These are phyloP conservation scores for Platorchestia sp. DNA, from an alignment of 1,140 invertebrate genomes.

Conservation along the genomic window DNA sequence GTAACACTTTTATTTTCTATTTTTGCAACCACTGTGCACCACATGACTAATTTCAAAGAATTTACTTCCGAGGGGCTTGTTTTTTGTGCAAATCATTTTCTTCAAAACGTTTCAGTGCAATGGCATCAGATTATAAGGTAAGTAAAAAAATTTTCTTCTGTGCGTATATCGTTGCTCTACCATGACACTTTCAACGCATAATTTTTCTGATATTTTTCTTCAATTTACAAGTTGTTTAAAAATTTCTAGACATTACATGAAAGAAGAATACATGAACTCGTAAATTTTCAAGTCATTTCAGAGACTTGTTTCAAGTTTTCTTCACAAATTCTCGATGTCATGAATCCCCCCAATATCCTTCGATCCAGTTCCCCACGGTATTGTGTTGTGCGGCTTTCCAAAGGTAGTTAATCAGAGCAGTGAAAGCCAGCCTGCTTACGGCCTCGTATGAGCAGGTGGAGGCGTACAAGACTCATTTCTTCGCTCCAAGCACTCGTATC, in stretches of 20 bases:
- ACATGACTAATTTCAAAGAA: no score
- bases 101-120: no score
- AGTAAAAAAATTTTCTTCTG: no score
- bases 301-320: not conserved
- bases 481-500: not conserved
- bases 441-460: not conserved
- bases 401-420: conserved; percentile 35
- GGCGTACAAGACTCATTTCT: not conserved
- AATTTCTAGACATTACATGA: not conserved
- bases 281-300: not conserved
- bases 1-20: no score
- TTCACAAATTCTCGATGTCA: not conserved
- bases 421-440: conserved; percentile 5
- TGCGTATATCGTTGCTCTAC: no score
- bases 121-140: no score
- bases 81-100: no score
- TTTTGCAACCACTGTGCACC: no score
- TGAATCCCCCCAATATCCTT: not conserved
- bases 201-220: no score
- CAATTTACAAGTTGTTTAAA: no score
- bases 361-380: not conserved
- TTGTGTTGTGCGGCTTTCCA: conserved; percentile 2
- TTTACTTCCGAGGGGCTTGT: no score
- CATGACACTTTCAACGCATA: no score
- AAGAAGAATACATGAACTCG: not conserved